These are phyloP conservation scores for Temnothorax nylanderi DNA, from an alignment of 1,140 invertebrate species.

Conservation along the genomic window DNA sequence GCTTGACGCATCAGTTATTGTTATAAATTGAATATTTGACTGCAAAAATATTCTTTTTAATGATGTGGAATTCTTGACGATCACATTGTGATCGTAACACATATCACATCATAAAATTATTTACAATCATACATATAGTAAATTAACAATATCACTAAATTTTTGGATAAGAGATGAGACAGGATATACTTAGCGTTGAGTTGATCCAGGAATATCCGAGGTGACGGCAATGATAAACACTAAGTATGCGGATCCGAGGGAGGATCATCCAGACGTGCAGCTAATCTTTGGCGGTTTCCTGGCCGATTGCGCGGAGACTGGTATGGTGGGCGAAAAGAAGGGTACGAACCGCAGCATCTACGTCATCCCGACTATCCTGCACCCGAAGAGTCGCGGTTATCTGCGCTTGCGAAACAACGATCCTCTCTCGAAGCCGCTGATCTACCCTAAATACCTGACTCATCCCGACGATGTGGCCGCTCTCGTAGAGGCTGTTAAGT, in stretches of 20 bases:
- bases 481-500: conserved; percentile 91
- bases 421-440: conserved; percentile 92
- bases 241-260: conserved; percentile 90
- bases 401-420: conserved; percentile 90
- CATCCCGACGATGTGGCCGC: conserved; percentile 91
- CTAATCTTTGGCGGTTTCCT: conserved; percentile 94
- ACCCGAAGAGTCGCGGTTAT: conserved; percentile 93
- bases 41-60: not conserved
- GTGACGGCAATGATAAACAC: conserved; percentile 94
- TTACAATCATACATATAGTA: not conserved
- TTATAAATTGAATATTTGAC: not conserved
- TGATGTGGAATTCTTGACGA: not conserved
- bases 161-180: not conserved
- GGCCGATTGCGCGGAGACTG: conserved; percentile 93
- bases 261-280: conserved; percentile 94
- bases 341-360: conserved; percentile 85
- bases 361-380: conserved; percentile 90
- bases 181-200: not conserved
- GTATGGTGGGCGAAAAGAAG: conserved; percentile 92
- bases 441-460: conserved; percentile 94
- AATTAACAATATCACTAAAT: not conserved
- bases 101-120: not conserved
- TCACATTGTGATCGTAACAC: not conserved
- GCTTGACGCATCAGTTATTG: not conserved
- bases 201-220: conserved; percentile 89